These are phyloP conservation scores for Platichthys flesus DNA, from an alignment of 2,113 vertebrate genomes.

Conservation along the genomic window DNA sequence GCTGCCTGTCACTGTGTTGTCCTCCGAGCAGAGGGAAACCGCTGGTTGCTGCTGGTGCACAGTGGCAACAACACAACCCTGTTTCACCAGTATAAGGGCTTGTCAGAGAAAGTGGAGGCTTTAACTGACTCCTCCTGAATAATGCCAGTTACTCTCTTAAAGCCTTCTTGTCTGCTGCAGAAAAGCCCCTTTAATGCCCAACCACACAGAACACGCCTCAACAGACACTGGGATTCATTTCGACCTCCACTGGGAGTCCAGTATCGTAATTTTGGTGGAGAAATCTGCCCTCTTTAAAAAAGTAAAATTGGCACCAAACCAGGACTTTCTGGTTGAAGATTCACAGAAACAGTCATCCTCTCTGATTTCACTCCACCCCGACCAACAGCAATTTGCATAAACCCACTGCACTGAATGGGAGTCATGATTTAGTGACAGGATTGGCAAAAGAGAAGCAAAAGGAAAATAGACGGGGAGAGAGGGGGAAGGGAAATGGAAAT, in stretches of 20 bases:
- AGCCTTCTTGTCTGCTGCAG: constrained; percentile 31
- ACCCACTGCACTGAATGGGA: constrained; percentile 19
- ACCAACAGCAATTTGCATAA: constrained; percentile 39
- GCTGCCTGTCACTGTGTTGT: constrained; percentile 45
- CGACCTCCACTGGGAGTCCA: constrained; percentile 4
- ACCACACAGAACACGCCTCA: constrained; percentile 38
- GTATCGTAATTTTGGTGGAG: constrained; percentile 25
- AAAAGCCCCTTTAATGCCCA: constrained; percentile 46
- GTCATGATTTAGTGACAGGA: background rate
- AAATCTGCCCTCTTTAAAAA: background rate
- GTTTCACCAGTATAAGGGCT: background rate
- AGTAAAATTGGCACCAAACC: background rate
- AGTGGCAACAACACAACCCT: background rate
- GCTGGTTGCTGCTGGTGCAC: background rate
- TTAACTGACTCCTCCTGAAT: constrained; percentile 31
- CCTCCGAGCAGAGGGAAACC: background rate
- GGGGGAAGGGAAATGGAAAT: background rate
- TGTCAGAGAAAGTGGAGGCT: constrained; percentile 33
- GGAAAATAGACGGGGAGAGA: constrained; percentile 2
- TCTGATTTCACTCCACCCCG: background rate
- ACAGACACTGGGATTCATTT: constrained; percentile 25
- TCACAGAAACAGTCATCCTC: background rate
- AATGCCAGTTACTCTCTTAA: constrained; percentile 35
- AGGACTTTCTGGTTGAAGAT: background rate
- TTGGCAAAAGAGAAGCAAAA: background rate